phyloP scores from a whole-genome alignment of 2,113 vertebrate genomes.

The Orcinus orca region DNA sequence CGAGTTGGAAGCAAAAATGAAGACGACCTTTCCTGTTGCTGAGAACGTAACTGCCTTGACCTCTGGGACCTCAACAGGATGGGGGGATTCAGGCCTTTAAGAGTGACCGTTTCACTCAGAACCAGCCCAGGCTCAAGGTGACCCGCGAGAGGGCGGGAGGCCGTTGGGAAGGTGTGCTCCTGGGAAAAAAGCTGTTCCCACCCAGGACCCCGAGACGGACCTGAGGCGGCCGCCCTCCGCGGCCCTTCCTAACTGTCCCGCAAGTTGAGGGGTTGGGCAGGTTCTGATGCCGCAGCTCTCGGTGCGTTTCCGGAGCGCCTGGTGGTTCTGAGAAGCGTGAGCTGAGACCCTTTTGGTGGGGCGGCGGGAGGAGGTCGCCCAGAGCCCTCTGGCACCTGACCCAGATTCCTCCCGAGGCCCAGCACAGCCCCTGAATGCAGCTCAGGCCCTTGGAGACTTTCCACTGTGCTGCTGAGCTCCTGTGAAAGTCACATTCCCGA shows the following conservation, averaged over 20 bases:
- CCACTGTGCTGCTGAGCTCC: not conserved
- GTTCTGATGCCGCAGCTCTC: not conserved
- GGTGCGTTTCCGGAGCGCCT: no score
- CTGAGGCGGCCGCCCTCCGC: not conserved
- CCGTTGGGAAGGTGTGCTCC: not conserved
- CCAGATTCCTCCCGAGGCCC: not conserved
- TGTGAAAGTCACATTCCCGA: slow-evolving; percentile 16
- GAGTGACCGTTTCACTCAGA: not conserved
- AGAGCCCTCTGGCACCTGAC: not conserved
- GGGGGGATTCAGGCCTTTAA: not conserved
- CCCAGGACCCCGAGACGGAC: fast-evolving
- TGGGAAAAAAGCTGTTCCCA: not conserved
- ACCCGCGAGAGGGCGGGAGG: not conserved
- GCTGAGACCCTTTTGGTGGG: not conserved
- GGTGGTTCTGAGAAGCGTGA: not conserved
- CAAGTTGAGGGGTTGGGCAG: not conserved
- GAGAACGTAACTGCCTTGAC: not conserved
- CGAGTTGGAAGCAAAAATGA: not conserved
- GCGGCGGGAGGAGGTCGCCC: not conserved
- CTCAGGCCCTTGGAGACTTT: not conserved
- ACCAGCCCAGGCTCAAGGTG: not conserved
- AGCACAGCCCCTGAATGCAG: not conserved
- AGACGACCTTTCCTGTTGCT: not conserved
- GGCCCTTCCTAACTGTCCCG: not conserved
- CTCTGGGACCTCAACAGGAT: not conserved